Evolutionary conservation across 30 jellyfish, hydroid and myxozoan species (phyloP).

Genomic region (Pelagia noctiluca): DNA sequence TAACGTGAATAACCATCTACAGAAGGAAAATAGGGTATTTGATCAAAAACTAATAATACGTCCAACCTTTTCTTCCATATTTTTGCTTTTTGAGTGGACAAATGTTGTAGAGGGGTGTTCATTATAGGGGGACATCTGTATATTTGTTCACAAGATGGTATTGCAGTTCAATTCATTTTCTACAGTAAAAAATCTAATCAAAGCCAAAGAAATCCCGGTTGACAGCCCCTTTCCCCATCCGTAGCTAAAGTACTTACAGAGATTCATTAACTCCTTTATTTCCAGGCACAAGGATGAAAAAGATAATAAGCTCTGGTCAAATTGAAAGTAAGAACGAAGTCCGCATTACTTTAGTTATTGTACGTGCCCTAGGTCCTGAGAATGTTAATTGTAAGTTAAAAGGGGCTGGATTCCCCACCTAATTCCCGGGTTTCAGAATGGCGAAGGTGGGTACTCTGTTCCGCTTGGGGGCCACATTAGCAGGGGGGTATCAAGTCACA

Average conservation of each 20-base stretch:
- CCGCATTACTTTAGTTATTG: background rate
- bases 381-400: background rate
- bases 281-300: too few relatives aligned
- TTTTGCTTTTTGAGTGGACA: background rate
- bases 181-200: background rate
- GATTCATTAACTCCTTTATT: background rate
- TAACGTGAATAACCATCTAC: too few relatives aligned
- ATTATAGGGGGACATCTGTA: background rate
- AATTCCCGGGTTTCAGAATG: conserved; percentile 1
- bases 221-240: conserved; percentile 7
- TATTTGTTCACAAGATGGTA: background rate
- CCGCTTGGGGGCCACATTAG: conserved; percentile 4
- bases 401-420: background rate
- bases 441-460: conserved; percentile 3
- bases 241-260: background rate
- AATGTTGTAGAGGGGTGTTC: background rate
- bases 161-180: background rate
- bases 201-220: background rate
- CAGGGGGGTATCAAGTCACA: background rate
- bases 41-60: background rate
- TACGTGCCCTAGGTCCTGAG: background rate
- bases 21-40: too few relatives aligned
- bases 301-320: too few relatives aligned
- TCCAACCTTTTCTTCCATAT: background rate
- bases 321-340: too few relatives aligned